These are phyloP conservation scores for Nycticorax nycticorax DNA, from an alignment of 2,113 vertebrate species.

Conservation along the genomic window DNA sequence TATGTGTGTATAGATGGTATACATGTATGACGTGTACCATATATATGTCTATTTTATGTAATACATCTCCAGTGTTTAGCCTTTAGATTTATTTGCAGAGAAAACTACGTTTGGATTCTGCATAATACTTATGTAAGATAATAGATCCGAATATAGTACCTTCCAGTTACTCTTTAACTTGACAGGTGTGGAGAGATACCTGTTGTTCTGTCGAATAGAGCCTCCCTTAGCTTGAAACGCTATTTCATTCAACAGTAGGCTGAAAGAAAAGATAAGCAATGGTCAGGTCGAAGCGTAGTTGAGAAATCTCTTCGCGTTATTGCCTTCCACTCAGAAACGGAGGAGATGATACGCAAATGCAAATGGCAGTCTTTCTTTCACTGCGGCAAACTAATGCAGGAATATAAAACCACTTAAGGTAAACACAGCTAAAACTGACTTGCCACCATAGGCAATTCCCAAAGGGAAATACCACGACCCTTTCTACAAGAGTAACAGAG, in stretches of 20 bases:
- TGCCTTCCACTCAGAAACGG: neutral
- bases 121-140: constrained; percentile 43
- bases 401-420: constrained; percentile 29
- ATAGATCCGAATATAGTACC: constrained; percentile 21
- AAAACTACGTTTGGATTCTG: constrained; percentile 49
- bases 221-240: neutral
- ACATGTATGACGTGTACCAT: neutral
- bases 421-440: neutral
- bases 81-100: constrained; percentile 50
- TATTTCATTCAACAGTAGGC: neutral
- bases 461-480: neutral
- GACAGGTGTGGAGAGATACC: constrained; percentile 37
- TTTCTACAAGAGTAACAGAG: neutral
- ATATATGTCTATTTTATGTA: no score
- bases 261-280: neutral
- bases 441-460: neutral
- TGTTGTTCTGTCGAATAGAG: constrained; percentile 53
- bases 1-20: no score
- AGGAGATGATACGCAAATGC: neutral
- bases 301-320: neutral
- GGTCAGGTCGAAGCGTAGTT: neutral
- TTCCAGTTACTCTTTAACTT: constrained; percentile 57
- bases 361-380: constrained; percentile 3
- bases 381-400: neutral
- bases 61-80: neutral